phyloP scores from a whole-genome alignment of 1,140 invertebrate species.

The Panagrolaimus sp. region DNA sequence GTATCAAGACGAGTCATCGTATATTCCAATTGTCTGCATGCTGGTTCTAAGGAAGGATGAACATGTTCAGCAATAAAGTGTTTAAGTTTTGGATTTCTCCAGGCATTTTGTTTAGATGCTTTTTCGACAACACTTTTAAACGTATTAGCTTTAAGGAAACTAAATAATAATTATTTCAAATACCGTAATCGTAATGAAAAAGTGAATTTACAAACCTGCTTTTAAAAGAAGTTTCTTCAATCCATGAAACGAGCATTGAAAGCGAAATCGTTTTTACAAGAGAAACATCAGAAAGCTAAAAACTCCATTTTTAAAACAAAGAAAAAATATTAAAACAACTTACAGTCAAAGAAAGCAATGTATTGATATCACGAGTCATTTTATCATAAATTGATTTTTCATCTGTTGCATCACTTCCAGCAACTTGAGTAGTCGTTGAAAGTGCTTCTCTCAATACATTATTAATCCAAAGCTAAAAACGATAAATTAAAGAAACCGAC shows the following conservation, averaged over 20 bases:
- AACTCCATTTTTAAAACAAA: too few species aligned
- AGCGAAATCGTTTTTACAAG: constrained; percentile 24
- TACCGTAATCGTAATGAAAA: background rate
- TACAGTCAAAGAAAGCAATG: constrained; percentile 43
- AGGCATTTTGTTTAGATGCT: constrained; percentile 25
- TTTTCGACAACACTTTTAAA: constrained; percentile 25
- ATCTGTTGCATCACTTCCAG: constrained; percentile 33
- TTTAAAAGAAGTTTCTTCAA: constrained; percentile 5
- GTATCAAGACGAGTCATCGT: constrained; percentile 40
- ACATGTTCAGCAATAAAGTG: constrained; percentile 58
- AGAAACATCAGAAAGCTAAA: constrained; percentile 13
- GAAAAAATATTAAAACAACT: constrained; percentile 13
- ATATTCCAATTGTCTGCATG: constrained; percentile 41
- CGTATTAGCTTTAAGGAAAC: constrained; percentile 16
- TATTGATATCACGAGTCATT: constrained; percentile 39
- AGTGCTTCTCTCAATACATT: constrained; percentile 43
- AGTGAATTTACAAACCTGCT: background rate
- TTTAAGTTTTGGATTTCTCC: constrained; percentile 39
- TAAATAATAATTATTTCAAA: background rate
- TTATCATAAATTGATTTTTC: constrained; percentile 36
- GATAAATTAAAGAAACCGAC: background rate
- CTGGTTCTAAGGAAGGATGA: constrained; percentile 53
- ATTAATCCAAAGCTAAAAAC: constrained; percentile 44
- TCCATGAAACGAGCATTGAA: constrained; percentile 28
- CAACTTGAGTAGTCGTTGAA: constrained; percentile 41